These are phyloP conservation scores for Eospalax fontanierii DNA, from an alignment of 2,797 vertebrate species.

Conservation along the genomic window DNA sequence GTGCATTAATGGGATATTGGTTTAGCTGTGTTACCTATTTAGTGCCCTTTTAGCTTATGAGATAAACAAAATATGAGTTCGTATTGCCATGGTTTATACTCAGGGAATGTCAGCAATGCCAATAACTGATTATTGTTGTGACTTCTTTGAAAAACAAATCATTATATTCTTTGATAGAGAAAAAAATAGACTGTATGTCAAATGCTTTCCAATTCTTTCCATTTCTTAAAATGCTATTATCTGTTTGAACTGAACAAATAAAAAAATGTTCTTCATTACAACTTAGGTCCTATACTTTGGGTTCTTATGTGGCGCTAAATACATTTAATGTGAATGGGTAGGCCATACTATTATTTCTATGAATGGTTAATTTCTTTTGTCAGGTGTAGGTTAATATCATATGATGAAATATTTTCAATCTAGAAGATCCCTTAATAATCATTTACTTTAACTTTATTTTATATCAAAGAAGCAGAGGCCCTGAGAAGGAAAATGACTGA, in stretches of 20 bases:
- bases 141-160: constrained; percentile 45
- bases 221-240: background rate
- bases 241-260: constrained; percentile 10
- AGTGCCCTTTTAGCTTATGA: constrained; percentile 56
- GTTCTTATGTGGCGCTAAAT: constrained; percentile 4
- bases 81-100: constrained; percentile 53
- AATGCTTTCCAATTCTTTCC: background rate
- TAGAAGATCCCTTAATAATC: constrained; percentile 49
- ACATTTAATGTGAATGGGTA: background rate
- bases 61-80: constrained; percentile 47
- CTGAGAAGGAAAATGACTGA: constrained; percentile 49
- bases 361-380: constrained; percentile 5
- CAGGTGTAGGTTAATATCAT: constrained; percentile 19
- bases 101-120: constrained; percentile 35
- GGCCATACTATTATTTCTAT: background rate
- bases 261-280: background rate
- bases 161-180: constrained; percentile 16
- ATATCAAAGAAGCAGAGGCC: background rate
- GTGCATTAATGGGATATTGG: background rate
- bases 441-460: constrained; percentile 53
- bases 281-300: background rate
- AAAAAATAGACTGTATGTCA: constrained; percentile 7
- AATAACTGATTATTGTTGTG: constrained; percentile 64
- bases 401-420: constrained; percentile 18
- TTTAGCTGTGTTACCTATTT: constrained; percentile 14